Evolutionary conservation across 2,113 vertebrate genomes (phyloP).

Genomic region (Tonatia bakeri): DNA sequence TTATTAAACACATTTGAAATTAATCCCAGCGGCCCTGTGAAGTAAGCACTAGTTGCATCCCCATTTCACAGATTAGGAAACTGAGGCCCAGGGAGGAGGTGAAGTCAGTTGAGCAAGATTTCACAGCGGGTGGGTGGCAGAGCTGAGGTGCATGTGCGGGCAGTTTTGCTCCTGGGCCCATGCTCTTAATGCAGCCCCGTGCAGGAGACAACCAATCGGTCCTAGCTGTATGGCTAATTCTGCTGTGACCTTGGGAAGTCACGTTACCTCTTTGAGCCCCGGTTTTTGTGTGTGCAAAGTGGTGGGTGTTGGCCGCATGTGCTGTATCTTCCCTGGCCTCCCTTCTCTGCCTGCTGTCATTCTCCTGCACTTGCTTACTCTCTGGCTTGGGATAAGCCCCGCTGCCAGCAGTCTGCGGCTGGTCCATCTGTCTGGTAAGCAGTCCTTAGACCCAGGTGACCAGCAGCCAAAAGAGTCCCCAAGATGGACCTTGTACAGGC

Average conservation of each 20-base stretch:
- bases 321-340: background rate
- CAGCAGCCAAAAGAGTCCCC: background rate
- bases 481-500: constrained; percentile 21
- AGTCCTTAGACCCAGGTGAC: background rate
- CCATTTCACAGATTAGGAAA: background rate
- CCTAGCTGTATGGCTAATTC: rapidly evolving
- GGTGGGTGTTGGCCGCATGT: background rate
- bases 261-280: background rate
- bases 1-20: background rate
- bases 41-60: background rate
- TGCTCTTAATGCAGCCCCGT: background rate
- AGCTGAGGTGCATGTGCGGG: background rate
- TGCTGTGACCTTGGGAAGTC: background rate
- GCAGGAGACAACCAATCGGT: rapidly evolving
- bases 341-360: background rate
- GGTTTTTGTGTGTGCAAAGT: background rate
- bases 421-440: background rate
- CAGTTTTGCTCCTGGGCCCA: background rate
- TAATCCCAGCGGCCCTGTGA: background rate
- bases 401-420: background rate
- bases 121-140: background rate
- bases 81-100: background rate
- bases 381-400: background rate
- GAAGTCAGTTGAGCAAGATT: background rate
- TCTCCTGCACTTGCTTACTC: background rate